These are phyloP conservation scores for Cygnus atratus DNA, from an alignment of 2,113 vertebrate genomes.

Conservation along the genomic window DNA sequence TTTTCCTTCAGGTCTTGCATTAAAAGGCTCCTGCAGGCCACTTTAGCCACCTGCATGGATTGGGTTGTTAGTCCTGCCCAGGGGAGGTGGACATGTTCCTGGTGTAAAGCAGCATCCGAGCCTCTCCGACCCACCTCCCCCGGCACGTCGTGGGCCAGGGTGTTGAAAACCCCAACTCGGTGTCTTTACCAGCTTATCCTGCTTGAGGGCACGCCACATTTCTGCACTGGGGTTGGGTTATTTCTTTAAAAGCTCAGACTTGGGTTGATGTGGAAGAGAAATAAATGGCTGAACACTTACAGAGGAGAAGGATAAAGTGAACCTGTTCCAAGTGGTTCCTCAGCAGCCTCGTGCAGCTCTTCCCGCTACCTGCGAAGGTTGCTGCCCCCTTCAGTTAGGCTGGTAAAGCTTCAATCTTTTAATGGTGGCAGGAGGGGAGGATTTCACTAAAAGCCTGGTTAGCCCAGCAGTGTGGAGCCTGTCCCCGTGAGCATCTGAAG, in stretches of 20 bases:
- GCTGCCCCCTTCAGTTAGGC: not conserved
- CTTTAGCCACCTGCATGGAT: not conserved
- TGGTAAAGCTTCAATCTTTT: not conserved
- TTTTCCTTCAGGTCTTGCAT: not conserved
- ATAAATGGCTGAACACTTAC: not conserved
- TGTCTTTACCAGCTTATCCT: not conserved
- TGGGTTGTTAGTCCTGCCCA: not conserved
- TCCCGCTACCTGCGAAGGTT: not conserved
- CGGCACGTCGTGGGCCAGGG: not conserved
- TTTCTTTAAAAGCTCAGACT: not conserved
- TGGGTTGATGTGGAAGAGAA: not conserved
- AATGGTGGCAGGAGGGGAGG: not conserved
- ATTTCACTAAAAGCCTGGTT: not conserved
- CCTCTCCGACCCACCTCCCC: not conserved
- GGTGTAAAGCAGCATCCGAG: not conserved
- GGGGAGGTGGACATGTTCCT: not conserved
- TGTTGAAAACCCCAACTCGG: not conserved
- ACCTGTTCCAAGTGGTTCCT: not conserved
- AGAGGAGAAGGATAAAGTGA: not conserved
- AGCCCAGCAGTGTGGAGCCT: no score
- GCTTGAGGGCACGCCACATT: not conserved
- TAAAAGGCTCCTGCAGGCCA: not conserved
- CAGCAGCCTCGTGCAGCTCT: not conserved
- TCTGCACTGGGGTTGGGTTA: not conserved
- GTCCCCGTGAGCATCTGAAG: not conserved